These are phyloP conservation scores for Anolis carolinensis DNA, from an alignment of 2,113 vertebrate species.

Conservation along the genomic window DNA sequence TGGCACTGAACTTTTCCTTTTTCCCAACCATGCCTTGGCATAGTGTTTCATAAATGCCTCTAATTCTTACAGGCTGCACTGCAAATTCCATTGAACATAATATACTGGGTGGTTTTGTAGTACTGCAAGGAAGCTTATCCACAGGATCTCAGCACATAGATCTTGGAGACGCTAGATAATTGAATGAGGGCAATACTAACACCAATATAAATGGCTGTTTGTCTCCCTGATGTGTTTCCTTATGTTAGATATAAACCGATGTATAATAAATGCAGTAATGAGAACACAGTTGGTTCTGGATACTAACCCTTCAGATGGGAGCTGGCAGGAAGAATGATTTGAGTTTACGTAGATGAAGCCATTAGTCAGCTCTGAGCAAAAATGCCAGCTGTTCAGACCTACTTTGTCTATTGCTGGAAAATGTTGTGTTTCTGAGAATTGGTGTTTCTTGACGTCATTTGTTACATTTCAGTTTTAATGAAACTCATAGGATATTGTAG, in stretches of 20 bases:
- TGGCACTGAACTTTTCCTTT: neutral
- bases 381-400: neutral
- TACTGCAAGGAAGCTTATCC: neutral
- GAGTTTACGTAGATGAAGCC: fast-evolving
- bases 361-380: neutral
- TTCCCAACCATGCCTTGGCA: neutral
- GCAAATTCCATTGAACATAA: neutral
- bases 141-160: neutral
- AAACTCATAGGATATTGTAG: neutral
- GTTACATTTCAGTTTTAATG: neutral
- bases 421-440: neutral
- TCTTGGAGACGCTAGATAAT: neutral
- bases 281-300: neutral
- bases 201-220: neutral
- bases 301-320: neutral
- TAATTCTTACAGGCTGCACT: neutral
- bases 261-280: neutral
- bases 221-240: neutral
- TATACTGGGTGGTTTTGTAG: neutral
- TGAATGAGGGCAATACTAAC: neutral
- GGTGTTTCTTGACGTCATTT: neutral
- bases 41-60: neutral
- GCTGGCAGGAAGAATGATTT: neutral
- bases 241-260: fast-evolving
- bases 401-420: neutral